Evolutionary conservation across 1,140 invertebrate species (phyloP).

Genomic region (Drosophila suzukii): DNA sequence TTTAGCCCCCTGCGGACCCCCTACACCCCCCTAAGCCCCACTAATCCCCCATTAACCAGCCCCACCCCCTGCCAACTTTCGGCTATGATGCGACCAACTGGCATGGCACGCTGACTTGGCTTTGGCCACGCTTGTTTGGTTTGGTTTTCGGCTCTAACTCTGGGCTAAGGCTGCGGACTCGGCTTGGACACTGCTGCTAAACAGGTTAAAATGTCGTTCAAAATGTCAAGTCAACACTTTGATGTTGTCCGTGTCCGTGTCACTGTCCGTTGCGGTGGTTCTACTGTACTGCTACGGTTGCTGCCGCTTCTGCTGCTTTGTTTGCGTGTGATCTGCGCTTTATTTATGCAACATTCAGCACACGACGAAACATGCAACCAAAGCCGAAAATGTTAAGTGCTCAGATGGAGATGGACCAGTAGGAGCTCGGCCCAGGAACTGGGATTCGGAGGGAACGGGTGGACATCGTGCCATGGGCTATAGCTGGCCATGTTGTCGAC

Average conservation of each 20-base stretch:
- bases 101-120: constrained; percentile 67
- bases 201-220: constrained; percentile 83
- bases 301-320: constrained; percentile 49
- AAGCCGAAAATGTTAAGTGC: constrained; percentile 80
- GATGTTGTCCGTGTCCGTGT: constrained; percentile 76
- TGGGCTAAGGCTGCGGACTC: constrained; percentile 18
- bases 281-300: constrained; percentile 28
- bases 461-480: constrained; percentile 55
- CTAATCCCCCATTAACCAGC: constrained; percentile 37
- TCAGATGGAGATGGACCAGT: constrained; percentile 31
- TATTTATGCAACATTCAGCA: constrained; percentile 83
- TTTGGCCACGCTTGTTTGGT: constrained; percentile 78
- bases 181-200: constrained; percentile 67
- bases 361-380: constrained; percentile 79
- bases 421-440: not conserved
- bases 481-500: constrained; percentile 58
- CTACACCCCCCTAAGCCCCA: constrained; percentile 1
- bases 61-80: constrained; percentile 42
- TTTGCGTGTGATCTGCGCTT: constrained; percentile 80
- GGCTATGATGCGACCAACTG: constrained; percentile 64
- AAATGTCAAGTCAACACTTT: constrained; percentile 83
- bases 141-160: constrained; percentile 42
- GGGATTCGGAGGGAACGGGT: not conserved
- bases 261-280: constrained; percentile 42
- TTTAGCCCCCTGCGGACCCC: not conserved